Evolutionary conservation across 2,888 invertebrate genomes (phyloP).

Genomic region (Therioaphis trifolii): DNA sequence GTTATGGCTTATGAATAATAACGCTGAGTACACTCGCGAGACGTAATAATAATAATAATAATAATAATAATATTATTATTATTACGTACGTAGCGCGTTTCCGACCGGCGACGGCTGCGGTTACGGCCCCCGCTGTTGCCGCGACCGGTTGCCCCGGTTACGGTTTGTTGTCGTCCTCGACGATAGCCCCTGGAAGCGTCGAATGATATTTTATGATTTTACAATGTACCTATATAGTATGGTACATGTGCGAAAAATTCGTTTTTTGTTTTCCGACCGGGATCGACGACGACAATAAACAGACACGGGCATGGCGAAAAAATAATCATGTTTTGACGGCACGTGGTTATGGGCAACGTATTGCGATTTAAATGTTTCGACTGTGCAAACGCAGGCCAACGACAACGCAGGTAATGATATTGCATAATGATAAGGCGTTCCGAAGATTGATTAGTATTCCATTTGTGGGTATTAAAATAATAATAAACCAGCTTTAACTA

Average conservation of each 20-base stretch:
- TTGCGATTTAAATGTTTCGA: constrained; percentile 51
- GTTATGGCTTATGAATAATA: no score
- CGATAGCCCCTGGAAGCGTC: not conserved
- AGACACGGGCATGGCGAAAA: not conserved
- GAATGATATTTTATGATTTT: not conserved
- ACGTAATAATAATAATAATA: not conserved
- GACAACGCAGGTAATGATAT: constrained; percentile 59
- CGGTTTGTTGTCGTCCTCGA: constrained; percentile 48
- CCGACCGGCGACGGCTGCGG: not conserved
- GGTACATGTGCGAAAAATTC: not conserved
- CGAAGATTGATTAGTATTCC: constrained; percentile 12
- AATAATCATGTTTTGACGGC: constrained; percentile 48
- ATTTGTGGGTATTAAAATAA: not conserved
- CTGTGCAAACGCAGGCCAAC: constrained; percentile 57
- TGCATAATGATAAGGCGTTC: constrained; percentile 51
- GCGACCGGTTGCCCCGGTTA: constrained; percentile 39
- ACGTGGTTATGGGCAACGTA: constrained; percentile 56
- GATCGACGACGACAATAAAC: not conserved
- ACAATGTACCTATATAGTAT: no score
- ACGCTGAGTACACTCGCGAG: no score
- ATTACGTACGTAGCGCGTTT: not conserved
- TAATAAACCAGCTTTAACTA: no score
- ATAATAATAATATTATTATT: not conserved
- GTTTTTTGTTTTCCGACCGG: not conserved
- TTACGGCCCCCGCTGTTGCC: not conserved